Percentiles rank a stretch among this genome's conserved stretches.
These are phyloP conservation scores for Nipponacmea schrenckii DNA, from an alignment of 2,888 invertebrate genomes.

Conservation along the genomic window DNA sequence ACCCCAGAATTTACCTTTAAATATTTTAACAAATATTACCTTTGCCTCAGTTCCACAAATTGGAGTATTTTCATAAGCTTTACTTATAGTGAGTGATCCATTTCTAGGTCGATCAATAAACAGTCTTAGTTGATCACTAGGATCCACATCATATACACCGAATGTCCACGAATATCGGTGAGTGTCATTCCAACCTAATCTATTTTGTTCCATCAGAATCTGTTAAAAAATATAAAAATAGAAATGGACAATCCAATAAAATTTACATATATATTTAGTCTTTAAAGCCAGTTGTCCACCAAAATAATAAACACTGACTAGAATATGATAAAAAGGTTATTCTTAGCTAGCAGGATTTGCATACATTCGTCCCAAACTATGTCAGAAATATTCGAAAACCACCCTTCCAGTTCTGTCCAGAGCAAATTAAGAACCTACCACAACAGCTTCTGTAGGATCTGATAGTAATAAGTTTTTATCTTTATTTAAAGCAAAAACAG, in stretches of 20 bases:
- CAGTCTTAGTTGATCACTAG: conserved; percentile 3
- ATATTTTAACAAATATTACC: background rate
- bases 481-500: conserved; percentile 29
- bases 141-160: conserved; percentile 20
- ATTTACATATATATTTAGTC: too few relatives aligned
- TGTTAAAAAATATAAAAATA: background rate
- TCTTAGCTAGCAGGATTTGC: too few relatives aligned
- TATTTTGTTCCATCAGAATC: conserved; percentile 17
- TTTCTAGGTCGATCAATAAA: background rate
- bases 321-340: too few relatives aligned
- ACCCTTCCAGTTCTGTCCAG: too few relatives aligned
- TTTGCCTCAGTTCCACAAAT: background rate
- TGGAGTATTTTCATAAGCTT: background rate
- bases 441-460: conserved; percentile 35
- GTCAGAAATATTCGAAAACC: too few relatives aligned
- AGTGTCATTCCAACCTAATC: background rate
- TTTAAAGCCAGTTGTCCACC: too few relatives aligned
- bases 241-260: too few relatives aligned
- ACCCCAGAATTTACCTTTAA: too few relatives aligned
- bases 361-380: too few relatives aligned
- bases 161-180: background rate
- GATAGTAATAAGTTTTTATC: conserved; percentile 24
- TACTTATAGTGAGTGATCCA: conserved; percentile 9
- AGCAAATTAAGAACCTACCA: conserved; percentile 18
- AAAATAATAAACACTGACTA: too few relatives aligned